Base-by-base conservation (phyloP, 2,888 invertebrate genomes). In the Acanthosepion lycidas region DNA sequence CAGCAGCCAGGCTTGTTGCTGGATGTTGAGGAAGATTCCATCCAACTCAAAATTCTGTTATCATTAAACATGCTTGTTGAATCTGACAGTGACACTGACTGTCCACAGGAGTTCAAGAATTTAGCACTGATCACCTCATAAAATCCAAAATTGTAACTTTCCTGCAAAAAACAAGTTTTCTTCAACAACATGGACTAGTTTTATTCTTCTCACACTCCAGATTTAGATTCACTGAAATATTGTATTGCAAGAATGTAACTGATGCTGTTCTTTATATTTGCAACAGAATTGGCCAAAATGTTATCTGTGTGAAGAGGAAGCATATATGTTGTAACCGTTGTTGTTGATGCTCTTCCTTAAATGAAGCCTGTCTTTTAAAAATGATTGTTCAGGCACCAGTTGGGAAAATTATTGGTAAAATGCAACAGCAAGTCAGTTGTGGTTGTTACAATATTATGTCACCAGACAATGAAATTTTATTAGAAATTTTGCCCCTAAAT, bases 261-360 rank as follows among this genome's bases (percentile, higher is more conserved):
- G 97, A 97, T 18, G 97, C 97, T 95, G 95, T 96, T 51, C 97
- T 97, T 95, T 97, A 97, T 95, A 97, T 97, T 53, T 97, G 97
- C 92, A 97, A 97, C 95, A 97, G 97, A 95, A 92, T 96, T 59
- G 96, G 96, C 23, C 96, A 96, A 97, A 97, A 97, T 95, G 96
- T 97, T 28, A 97, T 97, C n/a, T 95, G 96, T 42, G 96, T 97
- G 18, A 95, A 91, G 20, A 95, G 97, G 92, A 96, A 96, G 94
- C 97, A 97, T 95, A 97, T 97, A 95, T 97, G 97, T 94, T 96
- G 96, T 95, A 96, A 96, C 12, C 96, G 97, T 20, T 96, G 96
- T 93, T 95, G 95, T 28, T 97, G 33, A 33, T 33, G 97, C 95
- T 97, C 95, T 96, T 97, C 97, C 6, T 94, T 95, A 64, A 93